Evolutionary conservation across 2,113 vertebrate genomes (phyloP), one percentile per base, ranked within the genome.

Genomic region (Tonatia bakeri): DNA sequence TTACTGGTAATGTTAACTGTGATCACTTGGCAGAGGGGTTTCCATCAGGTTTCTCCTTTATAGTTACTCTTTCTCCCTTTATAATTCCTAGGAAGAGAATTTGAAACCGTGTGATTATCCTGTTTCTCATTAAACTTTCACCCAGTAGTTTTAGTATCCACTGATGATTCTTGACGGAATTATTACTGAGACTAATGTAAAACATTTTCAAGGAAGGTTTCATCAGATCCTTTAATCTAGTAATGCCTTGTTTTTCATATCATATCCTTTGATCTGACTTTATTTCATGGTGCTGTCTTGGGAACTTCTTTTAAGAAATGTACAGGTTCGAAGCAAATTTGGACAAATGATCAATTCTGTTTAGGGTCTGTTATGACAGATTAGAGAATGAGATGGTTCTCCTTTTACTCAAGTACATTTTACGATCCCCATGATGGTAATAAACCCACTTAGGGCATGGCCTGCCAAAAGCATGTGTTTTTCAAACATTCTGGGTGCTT

Each of bases 151-250:
- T 85, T 79, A 69, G 24, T 2, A 40, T 92, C 38, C 5, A n/a
- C 61, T 91, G 24, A 65, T 54, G 4, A 33, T 80, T 52, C 7
- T 72, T 73, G 14, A 36, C 31, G 47, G 33, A 75, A 64, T 61
- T 61, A 79, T 84, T 86, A 50, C 17, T 70, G 50, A 93, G 38
- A 70, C 54, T 65, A 76, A 56, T 52, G 14, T 79, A 26, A 91
- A 73, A 50, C 19, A 82, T 95, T 73, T 92, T 87, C 26, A 47
- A 93, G 59, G 93, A 73, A 56, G 13, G 75, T 93, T 93, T 80
- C 5, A 43, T 12, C 28, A 67, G 50, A 36, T 75, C 47, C 20
- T 72, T 72, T 94, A 50, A 94, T 89, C 10, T 69, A 52, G 1
- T 59, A 64, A 47, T 36, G 28, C 14, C 14, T 90, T 61, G 19